Evolutionary conservation across 2,113 vertebrate species (phyloP).

Genomic region (Brevimyrus niger): DNA sequence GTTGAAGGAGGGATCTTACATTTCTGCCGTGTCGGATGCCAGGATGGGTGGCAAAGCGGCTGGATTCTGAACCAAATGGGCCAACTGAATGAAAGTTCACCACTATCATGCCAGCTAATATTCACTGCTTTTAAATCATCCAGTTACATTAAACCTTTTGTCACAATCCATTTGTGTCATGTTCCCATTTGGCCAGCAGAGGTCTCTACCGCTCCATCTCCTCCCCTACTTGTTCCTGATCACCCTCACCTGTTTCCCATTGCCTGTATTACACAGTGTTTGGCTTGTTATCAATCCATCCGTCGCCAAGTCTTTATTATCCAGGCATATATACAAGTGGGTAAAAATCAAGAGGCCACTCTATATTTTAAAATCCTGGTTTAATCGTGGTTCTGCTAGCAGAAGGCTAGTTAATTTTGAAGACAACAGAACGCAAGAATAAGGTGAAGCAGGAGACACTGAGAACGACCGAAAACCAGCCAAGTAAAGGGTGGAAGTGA

Average conservation of each 20-base stretch:
- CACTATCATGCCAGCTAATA: not conserved
- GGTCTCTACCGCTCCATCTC: not conserved
- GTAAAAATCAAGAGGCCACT: no score
- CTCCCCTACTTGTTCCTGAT: not conserved
- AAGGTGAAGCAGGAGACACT: no score
- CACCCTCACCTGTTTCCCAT: not conserved
- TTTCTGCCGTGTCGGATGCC: not conserved
- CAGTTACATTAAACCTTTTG: not conserved
- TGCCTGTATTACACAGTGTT: not conserved
- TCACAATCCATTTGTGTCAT: not conserved
- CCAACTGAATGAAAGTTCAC: not conserved
- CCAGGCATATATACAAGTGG: no score
- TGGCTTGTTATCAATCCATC: no score
- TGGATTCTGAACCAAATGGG: not conserved
- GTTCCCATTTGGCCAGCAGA: not conserved
- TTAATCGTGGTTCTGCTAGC: no score
- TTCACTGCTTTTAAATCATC: not conserved
- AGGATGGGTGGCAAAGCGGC: not conserved
- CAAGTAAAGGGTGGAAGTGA: no score
- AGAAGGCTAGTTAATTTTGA: no score
- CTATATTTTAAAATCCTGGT: no score
- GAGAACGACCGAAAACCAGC: no score
- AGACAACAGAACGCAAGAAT: no score
- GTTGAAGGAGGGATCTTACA: not conserved
- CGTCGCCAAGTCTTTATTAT: no score